Evolutionary conservation across 2,113 vertebrate species (phyloP), one percentile per base, ranked within the genome.

Genomic region (Toxotes chatareus): DNA sequence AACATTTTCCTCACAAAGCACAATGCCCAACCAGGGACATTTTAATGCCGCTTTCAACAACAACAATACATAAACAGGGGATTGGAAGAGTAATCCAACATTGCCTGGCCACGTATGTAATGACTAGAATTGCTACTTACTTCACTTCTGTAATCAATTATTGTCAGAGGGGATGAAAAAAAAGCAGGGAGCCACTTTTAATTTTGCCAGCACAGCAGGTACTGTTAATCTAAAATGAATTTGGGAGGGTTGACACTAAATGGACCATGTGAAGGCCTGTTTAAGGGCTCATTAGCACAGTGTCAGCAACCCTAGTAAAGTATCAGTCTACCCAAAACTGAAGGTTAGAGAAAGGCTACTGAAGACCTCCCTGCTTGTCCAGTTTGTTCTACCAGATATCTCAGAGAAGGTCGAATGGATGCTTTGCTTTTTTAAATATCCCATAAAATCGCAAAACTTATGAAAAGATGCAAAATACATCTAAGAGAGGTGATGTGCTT

Each of bases 241-340:
- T 71, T 81, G 16, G 55, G 42, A 62, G 38, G 23, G 67, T 70
- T 79, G 59, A 77, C 72, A 80, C 40, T 73, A 86, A 90, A 87
- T 85, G 63, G 79, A 85, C 57, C 34, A 23, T 63, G 76, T 71
- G 47, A 71, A 53, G 38, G 68, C 73, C 55, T 42, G 51, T 85
- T 90, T 85, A 84, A 83, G 27, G 61, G 74, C 89, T 92, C 87
- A 78, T 93, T 90, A 87, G 76, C 76, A 73, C 61, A 68, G 79
- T 88, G 85, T 80, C 80, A 80, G 55, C 73, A 86, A 76, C 68
- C 51, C 13, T 32, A 46, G 74, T 77, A 65, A 89, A 72, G 62
- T 47, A 82, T 85, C 46, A 62, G 44, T 79, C 78, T 69, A 80
- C 47, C 78, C 40, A 82, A 77, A 75, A 76, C 53, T 56, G 34